Evolutionary conservation across 2,888 invertebrate genomes (phyloP), one percentile per base, ranked within the genome.

Genomic region (Acanthosepion pharaonis): DNA sequence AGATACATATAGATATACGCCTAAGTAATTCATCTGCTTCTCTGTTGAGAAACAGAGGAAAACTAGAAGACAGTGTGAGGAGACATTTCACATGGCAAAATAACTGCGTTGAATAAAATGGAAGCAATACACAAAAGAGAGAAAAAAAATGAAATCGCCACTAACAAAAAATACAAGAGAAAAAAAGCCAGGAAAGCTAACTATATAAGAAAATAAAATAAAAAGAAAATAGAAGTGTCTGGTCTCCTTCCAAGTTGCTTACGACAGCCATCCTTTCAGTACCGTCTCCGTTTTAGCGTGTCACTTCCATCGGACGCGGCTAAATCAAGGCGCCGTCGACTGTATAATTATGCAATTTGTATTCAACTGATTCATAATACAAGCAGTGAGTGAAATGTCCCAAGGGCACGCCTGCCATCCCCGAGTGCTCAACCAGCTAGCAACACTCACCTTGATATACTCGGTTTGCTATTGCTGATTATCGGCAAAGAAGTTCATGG

Each of bases 331-430:
- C 93, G 93, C 93, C 53, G 49, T 53, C 93, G 93, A 93, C 93
- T 93, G 93, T 93, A 53, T 93, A 93, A 93, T 93, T 51, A 93
- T 93, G 93, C 53, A 93, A 93, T 93, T 93, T 93, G 93, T 93
- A 93, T 93, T 93, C 93, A 49, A 93, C 51, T 53, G 53, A 93
- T 93, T 93, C 51, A 53, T 93, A 93, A 93, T 93, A 93, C 42
- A 51, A 53, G n/a, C 93, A 48, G 51, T 93, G 93, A 93, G 93
- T n/a, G 49, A 53, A 53, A 93, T 53, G 51, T 93, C 93, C 93
- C 93, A 28, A 93, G 93, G 93, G 49, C 49, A 93, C 93, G 53
- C 28, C 53, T 93, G 93, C 93, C 93, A 93, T 93, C 93, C 78
- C 78, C 78, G n/a, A n/a, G 78, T 78, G n/a, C 78, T 78, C 78